phyloP scores from a whole-genome alignment of 2,888 invertebrate species.

The Drepanosiphum platanoidis region DNA sequence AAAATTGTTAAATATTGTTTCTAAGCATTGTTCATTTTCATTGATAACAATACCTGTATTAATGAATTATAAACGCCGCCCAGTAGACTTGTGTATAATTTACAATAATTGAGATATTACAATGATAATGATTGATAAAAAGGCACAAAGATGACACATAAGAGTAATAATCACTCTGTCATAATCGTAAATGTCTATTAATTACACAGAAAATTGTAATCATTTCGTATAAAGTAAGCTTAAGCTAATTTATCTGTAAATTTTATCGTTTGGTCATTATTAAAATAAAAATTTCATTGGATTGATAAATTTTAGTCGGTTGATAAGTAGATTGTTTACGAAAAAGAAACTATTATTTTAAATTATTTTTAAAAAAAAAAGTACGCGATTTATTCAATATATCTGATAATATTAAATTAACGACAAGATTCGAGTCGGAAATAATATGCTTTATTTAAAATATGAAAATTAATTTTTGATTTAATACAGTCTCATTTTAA shows the following conservation, averaged over 20 bases:
- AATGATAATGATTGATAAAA: conserved; percentile 27
- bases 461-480: not conserved
- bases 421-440: not conserved
- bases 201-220: not conserved
- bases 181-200: no score
- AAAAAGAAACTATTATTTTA: not conserved
- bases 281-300: not conserved
- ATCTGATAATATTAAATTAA: not conserved
- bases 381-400: no score
- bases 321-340: not conserved
- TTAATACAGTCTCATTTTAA: not conserved
- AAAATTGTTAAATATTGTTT: not conserved
- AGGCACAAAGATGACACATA: conserved; percentile 11
- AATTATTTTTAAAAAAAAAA: not conserved
- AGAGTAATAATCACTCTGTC: not conserved
- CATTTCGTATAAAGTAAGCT: not conserved
- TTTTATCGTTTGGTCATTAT: not conserved
- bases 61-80: not conserved
- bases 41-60: conserved; percentile 3
- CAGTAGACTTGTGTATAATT: not conserved
- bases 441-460: not conserved
- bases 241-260: not conserved
- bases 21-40: not conserved
- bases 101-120: conserved; percentile 9
- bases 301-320: not conserved